Percentiles rank a stretch among this genome's conserved stretches.
Evolutionary conservation across 2,888 invertebrate species (phyloP).

Genomic region (Eucera pruinosa): DNA sequence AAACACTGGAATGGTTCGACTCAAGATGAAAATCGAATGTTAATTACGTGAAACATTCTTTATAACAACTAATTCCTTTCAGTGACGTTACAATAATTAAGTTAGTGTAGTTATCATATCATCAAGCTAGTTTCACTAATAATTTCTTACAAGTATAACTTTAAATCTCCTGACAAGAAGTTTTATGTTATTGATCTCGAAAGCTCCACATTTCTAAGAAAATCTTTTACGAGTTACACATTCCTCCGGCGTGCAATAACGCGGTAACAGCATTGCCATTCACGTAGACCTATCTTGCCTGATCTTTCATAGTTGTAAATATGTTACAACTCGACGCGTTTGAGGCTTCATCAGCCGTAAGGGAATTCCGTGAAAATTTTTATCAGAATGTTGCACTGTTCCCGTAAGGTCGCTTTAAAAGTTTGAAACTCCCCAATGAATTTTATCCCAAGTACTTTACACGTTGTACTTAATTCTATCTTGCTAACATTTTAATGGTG

Average conservation of each 20-base stretch:
- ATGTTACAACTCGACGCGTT: slow-evolving; percentile 8
- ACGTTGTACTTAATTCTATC: not conserved
- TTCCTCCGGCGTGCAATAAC: not conserved
- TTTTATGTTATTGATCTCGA: not conserved
- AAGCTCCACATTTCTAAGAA: not conserved
- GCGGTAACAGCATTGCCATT: not conserved
- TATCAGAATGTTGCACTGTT: slow-evolving; percentile 7
- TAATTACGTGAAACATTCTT: too few species aligned
- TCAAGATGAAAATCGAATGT: too few species aligned
- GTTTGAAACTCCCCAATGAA: slow-evolving; percentile 12
- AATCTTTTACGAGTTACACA: not conserved
- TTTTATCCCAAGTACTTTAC: slow-evolving; percentile 14
- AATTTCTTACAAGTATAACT: not conserved
- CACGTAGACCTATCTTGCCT: slow-evolving; percentile 1
- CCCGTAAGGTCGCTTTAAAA: slow-evolving; percentile 5
- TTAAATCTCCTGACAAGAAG: not conserved
- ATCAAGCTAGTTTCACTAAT: too few species aligned
- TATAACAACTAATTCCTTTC: too few species aligned
- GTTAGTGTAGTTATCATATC: too few species aligned
- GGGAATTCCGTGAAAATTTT: slow-evolving; percentile 14
- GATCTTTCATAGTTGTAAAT: slow-evolving; percentile 9
- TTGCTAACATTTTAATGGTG: not conserved
- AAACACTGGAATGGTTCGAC: too few species aligned
- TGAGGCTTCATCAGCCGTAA: not conserved
- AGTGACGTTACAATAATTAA: too few species aligned